Percentiles rank a stretch among this genome's conserved stretches.
phyloP scores from a whole-genome alignment of 2,797 vertebrate genomes.

The Macropus fuliginosus region DNA sequence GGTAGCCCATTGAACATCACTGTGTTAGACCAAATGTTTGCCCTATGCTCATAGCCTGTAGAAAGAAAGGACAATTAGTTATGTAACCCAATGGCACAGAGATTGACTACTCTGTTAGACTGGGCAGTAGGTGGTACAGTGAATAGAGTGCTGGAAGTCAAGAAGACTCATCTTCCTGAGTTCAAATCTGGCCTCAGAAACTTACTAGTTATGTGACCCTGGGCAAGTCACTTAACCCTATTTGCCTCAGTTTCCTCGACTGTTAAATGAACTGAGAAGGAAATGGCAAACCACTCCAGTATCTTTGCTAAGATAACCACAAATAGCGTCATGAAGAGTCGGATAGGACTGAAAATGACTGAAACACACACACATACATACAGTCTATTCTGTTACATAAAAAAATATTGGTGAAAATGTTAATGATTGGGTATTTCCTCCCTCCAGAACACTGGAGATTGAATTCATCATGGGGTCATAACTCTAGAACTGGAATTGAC shows the following conservation, averaged over 20 bases:
- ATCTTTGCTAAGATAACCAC: background rate
- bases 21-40: background rate
- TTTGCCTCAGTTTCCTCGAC: background rate
- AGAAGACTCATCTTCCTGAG: background rate
- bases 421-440: background rate
- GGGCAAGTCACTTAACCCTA: background rate
- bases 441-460: background rate
- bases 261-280: background rate
- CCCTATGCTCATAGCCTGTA: background rate
- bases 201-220: background rate
- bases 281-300: background rate
- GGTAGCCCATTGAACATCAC: background rate
- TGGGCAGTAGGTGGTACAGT: background rate
- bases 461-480: background rate
- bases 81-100: background rate
- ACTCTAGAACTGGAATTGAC: background rate
- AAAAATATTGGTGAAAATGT: background rate
- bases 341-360: background rate
- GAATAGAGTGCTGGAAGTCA: background rate
- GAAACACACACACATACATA: background rate
- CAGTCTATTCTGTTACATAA: background rate
- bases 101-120: background rate
- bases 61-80: background rate
- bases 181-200: background rate
- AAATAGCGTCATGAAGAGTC: background rate